Base-by-base conservation (phyloP, 2,113 vertebrate genomes). In the Mellivora capensis region DNA sequence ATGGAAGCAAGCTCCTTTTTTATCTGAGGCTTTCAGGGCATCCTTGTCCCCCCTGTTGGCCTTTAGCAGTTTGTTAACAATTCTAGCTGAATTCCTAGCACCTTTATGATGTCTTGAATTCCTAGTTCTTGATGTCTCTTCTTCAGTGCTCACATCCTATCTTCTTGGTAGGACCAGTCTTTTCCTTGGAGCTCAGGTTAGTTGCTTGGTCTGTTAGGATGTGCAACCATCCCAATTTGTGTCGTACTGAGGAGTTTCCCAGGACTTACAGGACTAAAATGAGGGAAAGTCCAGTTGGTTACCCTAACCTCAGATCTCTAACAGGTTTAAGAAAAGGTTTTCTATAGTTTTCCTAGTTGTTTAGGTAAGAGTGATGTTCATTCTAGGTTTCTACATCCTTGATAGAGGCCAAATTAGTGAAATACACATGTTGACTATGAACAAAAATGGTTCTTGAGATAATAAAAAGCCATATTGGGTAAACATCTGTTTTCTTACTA, bases 401-500 rank as follows among this genome's bases (percentile, higher is more conserved):
- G 27, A 42, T 18, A 87, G 59, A 95, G 86, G 81, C n/a, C 90
- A 93, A 59, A 95, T 87, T 81, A 31, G 11, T 76, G 74, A 96
- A 93, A 87, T 96, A 72, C 82, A 27, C 9, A 62, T 83, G 61
- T 87, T 90, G 76, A 72, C 90, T 84, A 23, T 91, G 76, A 92
- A 90, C 76, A 95, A 95, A 92, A 77, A 31, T 87, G 61, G 37
- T 83, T 82, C 82, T 84, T 79, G 93, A 95, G 67, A 67, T 77
- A 82, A 25, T 87, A 79, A 82, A 71, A 93, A 87, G 49, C n/a
- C 94, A 93, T 85, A 49, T 77, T 82, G 31, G n/a, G 71, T 4
- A 87, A 95, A 87, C 69, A 95, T 90, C 72, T 96, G 90, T 57
- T 93, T 93, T 90, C 90, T 83, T 95, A 77, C 49, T 90, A 72